These are phyloP conservation scores for Hermodice carunculata DNA, from an alignment of 2,888 invertebrate genomes.

Conservation along the genomic window DNA sequence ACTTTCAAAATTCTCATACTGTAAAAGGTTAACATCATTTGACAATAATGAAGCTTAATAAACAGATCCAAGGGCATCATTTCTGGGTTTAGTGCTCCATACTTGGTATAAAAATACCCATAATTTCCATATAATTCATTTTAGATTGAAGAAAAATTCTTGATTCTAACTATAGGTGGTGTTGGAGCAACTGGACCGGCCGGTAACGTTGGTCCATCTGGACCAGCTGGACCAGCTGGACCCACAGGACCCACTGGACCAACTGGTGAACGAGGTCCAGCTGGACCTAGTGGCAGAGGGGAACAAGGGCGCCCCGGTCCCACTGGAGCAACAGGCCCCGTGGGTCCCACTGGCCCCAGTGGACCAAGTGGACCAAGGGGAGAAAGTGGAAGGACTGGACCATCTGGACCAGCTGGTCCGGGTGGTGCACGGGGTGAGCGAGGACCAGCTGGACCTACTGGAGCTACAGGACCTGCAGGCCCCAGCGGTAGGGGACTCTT, in stretches of 20 bases:
- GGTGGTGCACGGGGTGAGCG: not conserved
- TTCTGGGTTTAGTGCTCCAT: too few species aligned
- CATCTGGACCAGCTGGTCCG: conserved; percentile 18
- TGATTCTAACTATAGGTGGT: too few species aligned
- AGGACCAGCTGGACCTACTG: conserved; percentile 24
- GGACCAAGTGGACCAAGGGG: conserved; percentile 29
- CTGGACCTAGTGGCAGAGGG: conserved; percentile 26
- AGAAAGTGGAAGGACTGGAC: conserved; percentile 20
- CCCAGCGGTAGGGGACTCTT: too few species aligned
- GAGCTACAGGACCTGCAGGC: conserved; percentile 24
- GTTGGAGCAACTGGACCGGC: too few species aligned
- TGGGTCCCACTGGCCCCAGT: conserved; percentile 30
- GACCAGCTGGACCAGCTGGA: conserved; percentile 12
- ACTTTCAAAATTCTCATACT: too few species aligned
- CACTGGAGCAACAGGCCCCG: conserved; percentile 26
- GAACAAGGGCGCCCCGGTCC: conserved; percentile 24
- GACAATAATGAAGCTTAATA: too few species aligned
- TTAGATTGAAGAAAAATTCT: too few species aligned
- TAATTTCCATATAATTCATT: too few species aligned
- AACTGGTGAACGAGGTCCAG: conserved; percentile 19
- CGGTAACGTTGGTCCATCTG: conserved; percentile 6
- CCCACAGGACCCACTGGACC: conserved; percentile 72
- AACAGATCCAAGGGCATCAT: too few species aligned
- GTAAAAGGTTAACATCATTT: too few species aligned
- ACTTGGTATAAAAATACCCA: too few species aligned